phyloP scores from a whole-genome alignment of 1,140 invertebrate genomes.

The Venustaconcha ellipsiformis region DNA sequence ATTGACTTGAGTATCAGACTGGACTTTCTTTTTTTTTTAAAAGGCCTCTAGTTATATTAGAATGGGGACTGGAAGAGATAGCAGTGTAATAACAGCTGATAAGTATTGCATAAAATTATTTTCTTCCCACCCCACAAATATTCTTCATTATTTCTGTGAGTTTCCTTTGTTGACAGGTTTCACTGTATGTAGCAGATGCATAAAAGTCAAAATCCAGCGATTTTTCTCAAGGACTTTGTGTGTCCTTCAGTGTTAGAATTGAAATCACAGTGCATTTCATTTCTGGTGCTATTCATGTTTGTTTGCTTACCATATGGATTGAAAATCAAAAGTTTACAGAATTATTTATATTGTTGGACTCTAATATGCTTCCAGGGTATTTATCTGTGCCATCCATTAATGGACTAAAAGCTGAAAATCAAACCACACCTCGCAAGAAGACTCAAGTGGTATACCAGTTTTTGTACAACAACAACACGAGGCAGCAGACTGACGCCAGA shows the following conservation, averaged over 20 bases:
- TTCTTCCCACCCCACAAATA: too few relatives aligned
- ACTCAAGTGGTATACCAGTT: slow-evolving; percentile 86
- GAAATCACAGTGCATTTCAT: neutral
- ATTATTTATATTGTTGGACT: neutral
- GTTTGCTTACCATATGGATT: slow-evolving; percentile 1
- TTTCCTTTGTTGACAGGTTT: too few relatives aligned
- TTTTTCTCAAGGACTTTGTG: too few relatives aligned
- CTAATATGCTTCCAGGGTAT: slow-evolving; percentile 9
- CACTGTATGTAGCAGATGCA: too few relatives aligned
- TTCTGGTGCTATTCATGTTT: slow-evolving; percentile 1
- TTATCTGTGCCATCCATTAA: neutral
- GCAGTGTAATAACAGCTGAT: too few relatives aligned
- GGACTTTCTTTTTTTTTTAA: too few relatives aligned
- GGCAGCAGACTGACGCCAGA: slow-evolving; percentile 94
- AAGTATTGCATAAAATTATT: too few relatives aligned
- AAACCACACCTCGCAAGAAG: slow-evolving; percentile 52
- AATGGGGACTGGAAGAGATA: too few relatives aligned
- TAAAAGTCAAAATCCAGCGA: too few relatives aligned
- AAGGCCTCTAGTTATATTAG: too few relatives aligned
- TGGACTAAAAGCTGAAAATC: slow-evolving; percentile 37
- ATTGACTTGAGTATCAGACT: too few relatives aligned
- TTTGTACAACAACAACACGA: slow-evolving; percentile 93
- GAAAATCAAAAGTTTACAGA: neutral
- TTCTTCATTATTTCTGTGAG: too few relatives aligned
- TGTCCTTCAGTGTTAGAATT: neutral